phyloP scores from a whole-genome alignment of 2,797 vertebrate genomes.

The Paramormyrops hopkinsi region DNA sequence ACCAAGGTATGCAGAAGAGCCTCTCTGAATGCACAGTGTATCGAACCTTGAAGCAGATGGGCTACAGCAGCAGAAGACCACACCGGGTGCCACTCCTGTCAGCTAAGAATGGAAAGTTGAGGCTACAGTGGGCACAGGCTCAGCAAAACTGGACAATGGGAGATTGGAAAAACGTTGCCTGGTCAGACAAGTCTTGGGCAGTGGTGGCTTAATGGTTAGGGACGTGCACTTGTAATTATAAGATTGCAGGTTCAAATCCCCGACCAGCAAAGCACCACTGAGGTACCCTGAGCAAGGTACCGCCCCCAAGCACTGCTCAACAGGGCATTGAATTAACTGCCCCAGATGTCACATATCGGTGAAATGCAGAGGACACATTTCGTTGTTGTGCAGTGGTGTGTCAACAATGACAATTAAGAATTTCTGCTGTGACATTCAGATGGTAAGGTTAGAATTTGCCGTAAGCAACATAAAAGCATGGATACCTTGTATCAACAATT shows the following conservation, averaged over 20 bases:
- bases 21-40: neutral
- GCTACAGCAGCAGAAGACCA: neutral
- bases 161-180: neutral
- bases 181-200: no score
- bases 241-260: no score
- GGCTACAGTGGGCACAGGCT: neutral
- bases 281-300: neutral
- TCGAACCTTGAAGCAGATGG: neutral
- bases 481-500: neutral
- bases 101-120: neutral
- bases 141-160: neutral
- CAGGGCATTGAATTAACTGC: neutral
- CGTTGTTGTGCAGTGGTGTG: neutral
- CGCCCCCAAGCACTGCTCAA: neutral
- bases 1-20: neutral
- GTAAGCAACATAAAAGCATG: neutral
- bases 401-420: neutral
- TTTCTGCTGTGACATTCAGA: neutral
- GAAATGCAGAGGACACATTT: neutral
- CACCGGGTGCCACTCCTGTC: neutral
- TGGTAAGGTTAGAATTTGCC: neutral
- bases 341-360: neutral
- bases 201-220: no score
- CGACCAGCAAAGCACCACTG: neutral
- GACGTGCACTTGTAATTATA: no score